Base-by-base conservation (phyloP, 2,888 invertebrate genomes). In the Timema cristinae region DNA sequence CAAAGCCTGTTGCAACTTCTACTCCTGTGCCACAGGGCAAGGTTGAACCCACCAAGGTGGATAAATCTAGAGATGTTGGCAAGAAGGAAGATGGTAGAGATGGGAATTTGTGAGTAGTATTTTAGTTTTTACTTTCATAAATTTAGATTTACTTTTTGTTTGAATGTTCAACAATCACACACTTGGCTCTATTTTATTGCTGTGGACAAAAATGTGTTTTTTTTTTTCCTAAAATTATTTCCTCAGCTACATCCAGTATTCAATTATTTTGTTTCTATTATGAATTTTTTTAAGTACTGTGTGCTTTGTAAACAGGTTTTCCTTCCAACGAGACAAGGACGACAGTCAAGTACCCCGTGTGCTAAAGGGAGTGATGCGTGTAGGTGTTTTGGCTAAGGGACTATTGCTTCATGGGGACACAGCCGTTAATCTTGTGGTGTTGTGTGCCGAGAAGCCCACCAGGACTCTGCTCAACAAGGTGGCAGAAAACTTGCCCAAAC, bases 331-430 rank as follows among this genome's bases (percentile, higher is more conserved):
- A 76, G 87, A 90, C 78, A 89, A 88, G 77, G 87, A 88, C 75
- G 85, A 84, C 73, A 80, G 86, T 70, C 84, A 85, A 77, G 84
- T 86, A 61, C 84, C 86, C 77, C 89, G 97, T 74, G 90, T 94
- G 77, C 85, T 98, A 66, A 95, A 97, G 82, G 98, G 98, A 73
- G 97, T 98, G 50, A 97, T 98, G 96, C 90, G 98, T 75, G 97
- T 98, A 66, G 97, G 97, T 70, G 91, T 93, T 80, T 84, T 96
- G 70, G 93, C 94, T 68, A 95, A 95, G 81, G 94, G 96, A 59
- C 87, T 98, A 74, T 86, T 98, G 79, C 86, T 98, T 48, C 90
- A 91, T 76, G 95, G 95, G 7, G 98, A 98, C 84, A 89, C 90
- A 75, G 89, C 89, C 79, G 96, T 98, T 72, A 91, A 96, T 77